These are phyloP conservation scores for Hemibagrus guttatus DNA, from an alignment of 2,797 vertebrate genomes.

Conservation along the genomic window DNA sequence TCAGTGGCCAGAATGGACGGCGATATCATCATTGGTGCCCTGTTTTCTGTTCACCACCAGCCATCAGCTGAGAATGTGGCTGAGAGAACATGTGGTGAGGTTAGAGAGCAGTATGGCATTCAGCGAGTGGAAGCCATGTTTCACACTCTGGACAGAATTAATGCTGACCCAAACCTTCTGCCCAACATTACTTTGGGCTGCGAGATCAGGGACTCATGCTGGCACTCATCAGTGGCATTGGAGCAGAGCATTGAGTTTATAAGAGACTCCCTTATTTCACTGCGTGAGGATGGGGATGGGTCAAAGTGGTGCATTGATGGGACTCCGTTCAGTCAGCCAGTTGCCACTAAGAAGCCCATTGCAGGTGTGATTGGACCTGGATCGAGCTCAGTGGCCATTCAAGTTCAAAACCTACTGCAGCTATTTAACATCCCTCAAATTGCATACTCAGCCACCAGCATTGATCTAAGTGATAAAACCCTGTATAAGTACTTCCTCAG, in stretches of 20 bases:
- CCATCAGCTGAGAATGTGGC: constrained; percentile 93
- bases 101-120: constrained; percentile 96
- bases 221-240: constrained; percentile 96
- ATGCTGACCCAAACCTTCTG: constrained; percentile 87
- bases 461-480: constrained; percentile 97
- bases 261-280: constrained; percentile 95
- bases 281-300: constrained; percentile 89
- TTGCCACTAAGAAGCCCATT: constrained; percentile 90
- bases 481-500: constrained; percentile 97
- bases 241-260: constrained; percentile 99
- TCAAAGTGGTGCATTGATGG: constrained; percentile 88
- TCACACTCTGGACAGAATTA: constrained; percentile 94
- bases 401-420: constrained; percentile 95
- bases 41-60: constrained; percentile 97
- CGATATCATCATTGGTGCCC: constrained; percentile 94
- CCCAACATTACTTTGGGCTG: constrained; percentile 96
- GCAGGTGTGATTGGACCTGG: constrained; percentile 96
- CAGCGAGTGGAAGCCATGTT: constrained; percentile 99
- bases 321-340: constrained; percentile 74
- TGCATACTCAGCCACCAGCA: constrained; percentile 97
- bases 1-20: constrained; percentile 95
- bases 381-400: constrained; percentile 97
- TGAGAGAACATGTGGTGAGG: constrained; percentile 93
- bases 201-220: constrained; percentile 97
- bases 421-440: constrained; percentile 99